A percentile compares a stretch with the other conserved stretches of the same genome.
phyloP scores from a whole-genome alignment of 2,888 invertebrate genomes.

The Tholera decimalis region DNA sequence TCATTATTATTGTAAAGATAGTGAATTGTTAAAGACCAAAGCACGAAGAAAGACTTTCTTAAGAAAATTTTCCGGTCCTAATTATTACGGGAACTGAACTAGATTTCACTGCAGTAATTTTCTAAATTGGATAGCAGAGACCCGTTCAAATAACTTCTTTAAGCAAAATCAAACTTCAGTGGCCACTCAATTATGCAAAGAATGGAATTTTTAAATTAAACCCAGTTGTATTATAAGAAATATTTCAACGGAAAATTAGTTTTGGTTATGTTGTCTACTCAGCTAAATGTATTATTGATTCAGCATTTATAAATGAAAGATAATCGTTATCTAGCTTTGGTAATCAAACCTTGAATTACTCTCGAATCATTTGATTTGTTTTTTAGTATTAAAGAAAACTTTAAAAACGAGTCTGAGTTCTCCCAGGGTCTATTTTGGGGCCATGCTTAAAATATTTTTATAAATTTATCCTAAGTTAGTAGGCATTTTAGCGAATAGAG shows the following conservation, averaged over 20 bases:
- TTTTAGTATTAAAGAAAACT: background rate
- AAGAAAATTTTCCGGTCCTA: constrained; percentile 8
- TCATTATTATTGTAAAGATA: background rate
- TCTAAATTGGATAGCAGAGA: constrained; percentile 48
- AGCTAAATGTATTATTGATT: constrained; percentile 24
- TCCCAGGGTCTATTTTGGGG: background rate
- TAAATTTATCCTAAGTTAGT: background rate
- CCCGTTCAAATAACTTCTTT: constrained; percentile 43
- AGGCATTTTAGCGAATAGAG: background rate
- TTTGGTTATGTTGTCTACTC: background rate
- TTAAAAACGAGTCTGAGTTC: constrained; percentile 1
- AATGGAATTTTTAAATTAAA: constrained; percentile 42
- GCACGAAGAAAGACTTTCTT: background rate
- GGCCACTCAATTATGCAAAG: constrained; percentile 30
- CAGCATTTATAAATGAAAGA: constrained; percentile 13
- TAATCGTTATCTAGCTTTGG: constrained; percentile 5
- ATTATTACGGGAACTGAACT: constrained; percentile 27
- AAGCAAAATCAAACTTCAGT: constrained; percentile 47
- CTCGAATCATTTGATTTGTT: background rate
- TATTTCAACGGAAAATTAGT: constrained; percentile 18
- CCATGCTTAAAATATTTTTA: background rate
- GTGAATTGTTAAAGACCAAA: background rate
- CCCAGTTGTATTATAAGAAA: background rate
- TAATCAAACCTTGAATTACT: background rate
- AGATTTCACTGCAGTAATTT: constrained; percentile 42